These are phyloP conservation scores for Penaeus vannamei DNA, from an alignment of 1,140 invertebrate genomes.

Conservation along the genomic window DNA sequence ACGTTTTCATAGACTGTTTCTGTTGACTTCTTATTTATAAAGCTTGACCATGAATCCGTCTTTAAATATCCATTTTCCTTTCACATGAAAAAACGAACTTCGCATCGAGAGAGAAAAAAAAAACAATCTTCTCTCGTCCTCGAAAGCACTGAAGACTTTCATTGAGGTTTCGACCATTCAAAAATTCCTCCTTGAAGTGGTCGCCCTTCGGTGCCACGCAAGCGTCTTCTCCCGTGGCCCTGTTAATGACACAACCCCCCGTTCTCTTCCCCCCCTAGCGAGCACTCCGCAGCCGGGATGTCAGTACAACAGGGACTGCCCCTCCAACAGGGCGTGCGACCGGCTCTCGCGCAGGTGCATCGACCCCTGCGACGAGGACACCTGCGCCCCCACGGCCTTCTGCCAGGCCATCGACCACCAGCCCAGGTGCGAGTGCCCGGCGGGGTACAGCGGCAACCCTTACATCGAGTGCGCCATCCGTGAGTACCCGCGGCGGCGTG, in stretches of 20 bases:
- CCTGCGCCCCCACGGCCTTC: constrained; percentile 71
- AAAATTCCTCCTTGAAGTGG: too few species aligned
- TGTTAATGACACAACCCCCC: neutral
- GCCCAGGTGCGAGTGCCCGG: constrained; percentile 69
- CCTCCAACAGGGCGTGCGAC: constrained; percentile 87
- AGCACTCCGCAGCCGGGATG: constrained; percentile 75
- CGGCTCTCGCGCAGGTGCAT: constrained; percentile 86
- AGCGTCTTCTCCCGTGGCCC: too few species aligned
- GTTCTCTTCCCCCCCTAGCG: constrained; percentile 42
- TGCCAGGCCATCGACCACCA: constrained; percentile 69
- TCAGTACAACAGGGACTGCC: constrained; percentile 91
- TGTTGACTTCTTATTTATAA: too few species aligned
- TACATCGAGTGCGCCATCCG: constrained; percentile 69
- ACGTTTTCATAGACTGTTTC: too few species aligned
- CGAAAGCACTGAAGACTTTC: too few species aligned
- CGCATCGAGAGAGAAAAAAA: too few species aligned
- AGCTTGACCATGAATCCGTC: too few species aligned
- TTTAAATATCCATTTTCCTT: neutral
- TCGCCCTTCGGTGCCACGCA: neutral
- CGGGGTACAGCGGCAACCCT: constrained; percentile 69
- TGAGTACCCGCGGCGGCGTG: constrained; percentile 32
- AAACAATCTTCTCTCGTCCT: too few species aligned
- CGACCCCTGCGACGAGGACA: constrained; percentile 80
- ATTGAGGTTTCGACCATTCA: too few species aligned
- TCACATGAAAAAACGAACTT: neutral